These are phyloP conservation scores for human DNA, from an alignment of 2,113 vertebrate genomes.

Conservation along the genomic window GRCh38 chr11:127946001-127946500, in stretches of 20 bases:
- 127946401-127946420: not conserved
- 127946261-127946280: not conserved
- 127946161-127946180: not conserved
- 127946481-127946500: not conserved
- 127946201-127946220: conserved; percentile 3
- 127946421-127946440: not conserved
- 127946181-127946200: not conserved
- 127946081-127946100: not conserved
- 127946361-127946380: not conserved
- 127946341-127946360: not conserved
- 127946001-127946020: not conserved
- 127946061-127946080: not conserved
- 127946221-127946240: not conserved
- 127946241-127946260: conserved; percentile 6
- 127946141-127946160: not conserved
- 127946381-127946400: not conserved
- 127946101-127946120: not conserved
- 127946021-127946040: not conserved
- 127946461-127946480: not conserved
- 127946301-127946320: not conserved
- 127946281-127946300: not conserved
- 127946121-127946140: not conserved
- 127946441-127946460: not conserved
- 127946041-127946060: not conserved
- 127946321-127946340: not conserved